A percentile compares a stretch with the other conserved stretches of the same genome.
phyloP scores from a whole-genome alignment of 2,113 vertebrate genomes.

The Craseonycteris thonglongyai region DNA sequence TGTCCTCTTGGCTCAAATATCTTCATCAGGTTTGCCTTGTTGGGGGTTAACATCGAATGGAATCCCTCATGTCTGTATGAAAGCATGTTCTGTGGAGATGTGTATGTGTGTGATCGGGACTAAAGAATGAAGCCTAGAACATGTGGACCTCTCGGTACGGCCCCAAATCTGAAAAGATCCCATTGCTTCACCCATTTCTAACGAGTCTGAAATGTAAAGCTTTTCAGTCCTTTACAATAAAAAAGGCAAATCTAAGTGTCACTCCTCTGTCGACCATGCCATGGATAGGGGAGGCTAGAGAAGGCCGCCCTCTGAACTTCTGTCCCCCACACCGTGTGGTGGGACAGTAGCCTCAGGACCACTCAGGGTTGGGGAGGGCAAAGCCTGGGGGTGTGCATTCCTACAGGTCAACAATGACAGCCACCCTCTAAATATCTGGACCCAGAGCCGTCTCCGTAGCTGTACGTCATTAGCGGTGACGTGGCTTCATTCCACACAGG shows the following conservation, averaged over 20 bases:
- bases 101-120: not conserved
- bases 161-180: not conserved
- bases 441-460: too few species aligned
- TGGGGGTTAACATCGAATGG: conserved; percentile 19
- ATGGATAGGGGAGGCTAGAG: not conserved
- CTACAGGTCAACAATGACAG: not conserved
- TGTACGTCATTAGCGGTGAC: too few species aligned
- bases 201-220: not conserved
- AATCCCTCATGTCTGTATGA: not conserved
- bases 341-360: not conserved
- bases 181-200: not conserved
- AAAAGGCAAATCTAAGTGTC: not conserved
- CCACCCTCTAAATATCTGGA: not conserved
- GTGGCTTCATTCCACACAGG: too few species aligned
- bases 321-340: rapidly evolving
- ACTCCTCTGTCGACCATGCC: not conserved
- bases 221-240: not conserved
- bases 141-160: not conserved
- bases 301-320: not conserved
- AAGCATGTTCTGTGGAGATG: not conserved
- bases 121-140: conserved; percentile 25
- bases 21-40: not conserved
- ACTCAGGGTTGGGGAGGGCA: rapidly evolving
- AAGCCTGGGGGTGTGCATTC: not conserved
- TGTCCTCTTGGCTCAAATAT: conserved; percentile 30